Conservation (phyloP, 53 echinoderm and acorn worm species). For the Holothuria scabra region DNA sequence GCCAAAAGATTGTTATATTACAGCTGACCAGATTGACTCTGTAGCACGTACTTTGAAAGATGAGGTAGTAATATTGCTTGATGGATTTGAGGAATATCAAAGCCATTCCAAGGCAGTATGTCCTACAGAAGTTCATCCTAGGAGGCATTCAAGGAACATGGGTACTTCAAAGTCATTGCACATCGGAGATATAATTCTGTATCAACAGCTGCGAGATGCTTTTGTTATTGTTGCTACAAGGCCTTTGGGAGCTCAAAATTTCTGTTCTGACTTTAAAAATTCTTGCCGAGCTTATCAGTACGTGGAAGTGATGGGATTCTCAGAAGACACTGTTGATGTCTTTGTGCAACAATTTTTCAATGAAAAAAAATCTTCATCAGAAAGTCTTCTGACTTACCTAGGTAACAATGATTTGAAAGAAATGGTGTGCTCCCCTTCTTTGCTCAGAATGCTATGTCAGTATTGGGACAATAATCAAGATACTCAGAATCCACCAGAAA, state of each 20-base stretch:
- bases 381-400: constrained; percentile 27
- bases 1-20: not conserved
- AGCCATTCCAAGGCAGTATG: not conserved
- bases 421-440: not conserved
- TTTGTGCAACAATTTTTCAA: not conserved
- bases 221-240: constrained; percentile 28
- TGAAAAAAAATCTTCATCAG: constrained; percentile 4
- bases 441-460: constrained; percentile 10
- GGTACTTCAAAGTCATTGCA: not conserved
- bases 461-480: constrained; percentile 21
- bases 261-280: not conserved
- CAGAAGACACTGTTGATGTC: not conserved
- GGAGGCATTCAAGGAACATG: not conserved
- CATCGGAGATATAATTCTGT: constrained; percentile 11
- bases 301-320: constrained; percentile 20
- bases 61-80: constrained; percentile 23
- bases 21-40: not conserved
- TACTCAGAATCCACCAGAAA: not conserved
- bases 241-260: not conserved
- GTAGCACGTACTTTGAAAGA: not conserved
- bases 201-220: not conserved
- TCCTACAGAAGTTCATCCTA: not conserved
- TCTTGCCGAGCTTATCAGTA: constrained; percentile 16
- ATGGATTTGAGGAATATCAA: not conserved
- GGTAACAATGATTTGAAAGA: constrained; percentile 25